Base-by-base conservation (phyloP, 2,797 vertebrate species). In the Phataginus tricuspis region DNA sequence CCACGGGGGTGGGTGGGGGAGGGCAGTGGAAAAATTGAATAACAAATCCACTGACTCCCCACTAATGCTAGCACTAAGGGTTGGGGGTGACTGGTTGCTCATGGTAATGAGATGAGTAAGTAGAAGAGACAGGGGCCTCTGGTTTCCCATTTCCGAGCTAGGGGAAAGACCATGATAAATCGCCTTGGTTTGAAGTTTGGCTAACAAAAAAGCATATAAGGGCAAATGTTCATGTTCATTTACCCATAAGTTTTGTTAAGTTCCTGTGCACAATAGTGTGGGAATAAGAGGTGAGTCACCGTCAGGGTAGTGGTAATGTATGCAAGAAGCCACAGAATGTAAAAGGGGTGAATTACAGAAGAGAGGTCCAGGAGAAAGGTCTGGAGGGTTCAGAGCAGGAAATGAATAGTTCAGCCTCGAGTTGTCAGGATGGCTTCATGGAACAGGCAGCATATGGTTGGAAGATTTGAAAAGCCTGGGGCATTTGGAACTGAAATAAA, bases 21-120 rank as follows among this genome's bases (percentile, higher is more conserved):
- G 31, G 2, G 23, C 34, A 83, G 49, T n/a, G 8, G 45, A 69
- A 31, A 84, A 21, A 66, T 9, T 25, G 12, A 64, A 71, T 63
- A 53, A 53, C 9, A 63, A n/a, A 19, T n/a, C 27, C 16, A 39
- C 13, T 5, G 19, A 25, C 45, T 45, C 4, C 4, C n/a, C 10
- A 23, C 3, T 39, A 49, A 39, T n/a, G 10, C 14, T 18, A 18
- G 4, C 19, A 57, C n/a, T n/a, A 42, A 72, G 34, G 37, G 31
- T 3, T 4, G 14, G 21, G 2, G 45, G 21, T 8, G 27, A n/a
- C 9, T 45, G 45, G 45, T 45, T 8, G 7, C 16, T n/a, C 4
- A 0, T 9, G 21, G 21, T n/a, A 15, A n/a, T 4, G 12, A n/a
- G 11, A 16, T 15, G 18, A 5, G 29, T 1, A 49, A n/a, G 16